Conservation (phyloP, 2,888 invertebrate genomes). For the Drosophila suboccidentalis region DNA sequence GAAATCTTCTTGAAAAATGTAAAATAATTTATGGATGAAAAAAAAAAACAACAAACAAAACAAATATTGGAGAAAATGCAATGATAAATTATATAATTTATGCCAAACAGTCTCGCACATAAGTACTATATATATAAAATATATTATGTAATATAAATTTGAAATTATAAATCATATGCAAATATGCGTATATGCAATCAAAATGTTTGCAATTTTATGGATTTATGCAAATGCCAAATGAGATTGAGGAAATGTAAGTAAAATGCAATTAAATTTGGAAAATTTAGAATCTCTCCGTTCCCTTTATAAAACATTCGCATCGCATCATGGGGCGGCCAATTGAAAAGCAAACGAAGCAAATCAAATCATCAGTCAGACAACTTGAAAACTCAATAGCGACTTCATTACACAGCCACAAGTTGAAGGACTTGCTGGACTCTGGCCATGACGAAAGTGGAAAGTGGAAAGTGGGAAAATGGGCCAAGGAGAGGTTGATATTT, state of each 20-base stretch:
- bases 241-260: slow-evolving; percentile 50
- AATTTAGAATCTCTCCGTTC: slow-evolving; percentile 6
- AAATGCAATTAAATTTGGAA: slow-evolving; percentile 54
- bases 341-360: slow-evolving; percentile 37
- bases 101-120: slow-evolving; percentile 21
- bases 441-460: neutral
- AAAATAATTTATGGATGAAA: slow-evolving; percentile 7
- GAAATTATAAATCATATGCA: slow-evolving; percentile 56
- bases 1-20: slow-evolving; percentile 3
- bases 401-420: slow-evolving; percentile 53
- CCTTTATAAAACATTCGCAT: slow-evolving; percentile 1
- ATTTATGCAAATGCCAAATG: slow-evolving; percentile 62
- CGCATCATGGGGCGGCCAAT: slow-evolving; percentile 21
- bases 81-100: slow-evolving; percentile 59
- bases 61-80: slow-evolving; percentile 14
- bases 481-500: neutral
- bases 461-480: neutral
- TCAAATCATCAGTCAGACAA: slow-evolving; percentile 53
- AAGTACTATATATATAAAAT: neutral
- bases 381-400: slow-evolving; percentile 52
- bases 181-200: slow-evolving; percentile 24
- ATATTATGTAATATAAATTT: slow-evolving; percentile 23
- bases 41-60: neutral
- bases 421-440: slow-evolving; percentile 1
- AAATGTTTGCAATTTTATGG: slow-evolving; percentile 41